These are phyloP conservation scores for Junonia oenone DNA, from an alignment of 2,888 invertebrate species.

Conservation along the genomic window DNA sequence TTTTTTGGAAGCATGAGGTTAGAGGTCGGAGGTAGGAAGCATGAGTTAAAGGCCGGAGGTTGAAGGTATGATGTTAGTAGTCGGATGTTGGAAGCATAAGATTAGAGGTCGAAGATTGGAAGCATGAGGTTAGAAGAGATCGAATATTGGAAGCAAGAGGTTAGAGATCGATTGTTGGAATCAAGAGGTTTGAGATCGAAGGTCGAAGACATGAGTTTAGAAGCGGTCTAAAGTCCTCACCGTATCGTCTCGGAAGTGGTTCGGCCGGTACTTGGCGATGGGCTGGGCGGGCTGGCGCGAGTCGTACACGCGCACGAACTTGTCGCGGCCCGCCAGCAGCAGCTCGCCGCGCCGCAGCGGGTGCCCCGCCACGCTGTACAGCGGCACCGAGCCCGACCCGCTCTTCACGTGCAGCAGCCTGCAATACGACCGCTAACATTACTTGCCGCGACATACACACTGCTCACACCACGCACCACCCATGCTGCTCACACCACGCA, in stretches of 20 bases:
- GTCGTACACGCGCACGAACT: slow-evolving; percentile 88
- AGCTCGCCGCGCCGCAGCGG: slow-evolving; percentile 88
- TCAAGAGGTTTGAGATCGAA: neutral
- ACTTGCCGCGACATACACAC: too few relatives aligned
- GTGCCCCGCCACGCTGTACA: slow-evolving; percentile 93
- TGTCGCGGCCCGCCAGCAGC: slow-evolving; percentile 90
- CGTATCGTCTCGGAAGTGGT: slow-evolving; percentile 36
- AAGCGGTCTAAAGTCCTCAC: too few relatives aligned
- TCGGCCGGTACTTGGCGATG: slow-evolving; percentile 82
- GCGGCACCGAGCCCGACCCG: slow-evolving; percentile 82
- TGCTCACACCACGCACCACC: too few relatives aligned
- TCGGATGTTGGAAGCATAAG: too few relatives aligned
- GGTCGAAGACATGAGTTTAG: too few relatives aligned
- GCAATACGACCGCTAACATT: slow-evolving; percentile 22
- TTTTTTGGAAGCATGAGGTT: too few relatives aligned
- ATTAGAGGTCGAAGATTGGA: too few relatives aligned
- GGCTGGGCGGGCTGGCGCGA: slow-evolving; percentile 77
- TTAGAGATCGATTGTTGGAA: neutral
- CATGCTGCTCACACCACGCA: too few relatives aligned
- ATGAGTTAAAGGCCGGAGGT: too few relatives aligned
- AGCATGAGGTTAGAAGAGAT: too few relatives aligned
- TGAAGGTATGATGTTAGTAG: too few relatives aligned
- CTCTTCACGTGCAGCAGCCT: slow-evolving; percentile 79
- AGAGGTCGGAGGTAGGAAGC: too few relatives aligned
- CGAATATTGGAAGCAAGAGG: neutral